These are phyloP conservation scores for Nyctalus aviator DNA, from an alignment of 2,797 vertebrate species.

Conservation along the genomic window DNA sequence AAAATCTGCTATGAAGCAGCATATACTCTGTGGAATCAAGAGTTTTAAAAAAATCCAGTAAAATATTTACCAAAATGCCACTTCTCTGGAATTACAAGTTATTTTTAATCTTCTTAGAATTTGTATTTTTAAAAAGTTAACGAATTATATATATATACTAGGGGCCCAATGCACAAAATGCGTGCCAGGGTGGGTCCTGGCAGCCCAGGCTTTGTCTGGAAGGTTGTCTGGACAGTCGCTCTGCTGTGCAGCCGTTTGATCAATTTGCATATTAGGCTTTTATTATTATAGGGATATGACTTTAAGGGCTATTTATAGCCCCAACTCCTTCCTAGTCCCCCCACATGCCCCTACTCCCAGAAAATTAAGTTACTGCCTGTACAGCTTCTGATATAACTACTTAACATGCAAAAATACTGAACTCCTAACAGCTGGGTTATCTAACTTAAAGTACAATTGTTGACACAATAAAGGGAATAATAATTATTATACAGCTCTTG, in stretches of 20 bases:
- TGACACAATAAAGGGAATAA: conserved; percentile 12
- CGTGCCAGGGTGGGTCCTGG: too few relatives aligned
- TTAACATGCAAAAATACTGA: neutral
- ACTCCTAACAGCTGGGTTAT: neutral
- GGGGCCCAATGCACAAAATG: too few relatives aligned
- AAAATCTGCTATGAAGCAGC: neutral
- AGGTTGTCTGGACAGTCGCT: too few relatives aligned
- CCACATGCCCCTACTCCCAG: neutral
- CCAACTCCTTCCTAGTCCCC: neutral
- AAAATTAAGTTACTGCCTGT: neutral
- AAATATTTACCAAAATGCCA: neutral
- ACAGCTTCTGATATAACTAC: neutral
- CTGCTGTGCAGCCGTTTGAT: too few relatives aligned
- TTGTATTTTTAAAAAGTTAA: neutral
- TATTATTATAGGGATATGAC: neutral
- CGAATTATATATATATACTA: neutral
- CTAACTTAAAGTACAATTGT: neutral
- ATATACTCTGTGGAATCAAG: neutral
- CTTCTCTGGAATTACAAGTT: neutral
- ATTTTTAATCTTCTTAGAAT: neutral
- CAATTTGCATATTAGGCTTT: too few relatives aligned
- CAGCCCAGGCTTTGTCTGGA: too few relatives aligned
- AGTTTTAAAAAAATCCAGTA: neutral
- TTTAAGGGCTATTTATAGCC: neutral
- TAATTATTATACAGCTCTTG: neutral